Percentiles rank a stretch among this genome's conserved stretches.
phyloP scores from a whole-genome alignment of 2,797 vertebrate species.

The Ctenochaetus hawaiiensis region DNA sequence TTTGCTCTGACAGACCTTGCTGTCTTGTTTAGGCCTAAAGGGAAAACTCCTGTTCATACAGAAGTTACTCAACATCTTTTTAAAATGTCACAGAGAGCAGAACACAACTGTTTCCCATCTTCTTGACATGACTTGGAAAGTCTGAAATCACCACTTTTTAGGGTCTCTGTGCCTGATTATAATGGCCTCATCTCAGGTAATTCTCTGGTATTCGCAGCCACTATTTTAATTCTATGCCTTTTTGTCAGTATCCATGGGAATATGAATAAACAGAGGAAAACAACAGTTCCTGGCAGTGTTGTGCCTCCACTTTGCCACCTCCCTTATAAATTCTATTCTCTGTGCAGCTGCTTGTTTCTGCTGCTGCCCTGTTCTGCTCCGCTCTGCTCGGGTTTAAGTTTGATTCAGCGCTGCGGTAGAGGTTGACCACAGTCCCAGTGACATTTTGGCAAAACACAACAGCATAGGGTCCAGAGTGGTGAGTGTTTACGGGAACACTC shows the following conservation, averaged over 20 bases:
- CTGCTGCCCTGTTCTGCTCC: conserved; percentile 42
- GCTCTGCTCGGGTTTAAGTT: conserved; percentile 56
- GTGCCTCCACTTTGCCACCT: conserved; percentile 77
- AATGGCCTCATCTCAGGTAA: conserved; percentile 62
- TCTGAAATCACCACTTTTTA: conserved; percentile 28
- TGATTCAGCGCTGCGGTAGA: conserved; percentile 68
- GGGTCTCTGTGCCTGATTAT: conserved; percentile 39
- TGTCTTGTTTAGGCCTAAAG: conserved; percentile 52
- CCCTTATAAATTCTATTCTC: conserved; percentile 78
- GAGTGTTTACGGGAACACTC: conserved; percentile 81
- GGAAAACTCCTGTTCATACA: conserved; percentile 28
- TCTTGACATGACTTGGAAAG: conserved; percentile 1
- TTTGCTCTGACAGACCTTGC: conserved; percentile 52
- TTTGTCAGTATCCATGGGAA: conserved; percentile 79
- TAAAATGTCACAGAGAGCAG: conserved; percentile 14
- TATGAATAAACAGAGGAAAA: conserved; percentile 76
- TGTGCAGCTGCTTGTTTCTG: conserved; percentile 70
- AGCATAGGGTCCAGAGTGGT: conserved; percentile 61
- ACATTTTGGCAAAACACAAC: conserved; percentile 73
- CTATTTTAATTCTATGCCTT: conserved; percentile 67
- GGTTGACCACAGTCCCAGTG: conserved; percentile 73
- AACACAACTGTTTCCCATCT: conserved; percentile 1
- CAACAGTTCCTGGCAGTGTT: conserved; percentile 78
- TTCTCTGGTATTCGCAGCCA: conserved; percentile 62
- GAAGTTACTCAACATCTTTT: conserved; percentile 30